Percentiles rank a stretch among this genome's conserved stretches.
Evolutionary conservation across 1,140 invertebrate genomes (phyloP).

Genomic region (Heliconius hermathena): DNA sequence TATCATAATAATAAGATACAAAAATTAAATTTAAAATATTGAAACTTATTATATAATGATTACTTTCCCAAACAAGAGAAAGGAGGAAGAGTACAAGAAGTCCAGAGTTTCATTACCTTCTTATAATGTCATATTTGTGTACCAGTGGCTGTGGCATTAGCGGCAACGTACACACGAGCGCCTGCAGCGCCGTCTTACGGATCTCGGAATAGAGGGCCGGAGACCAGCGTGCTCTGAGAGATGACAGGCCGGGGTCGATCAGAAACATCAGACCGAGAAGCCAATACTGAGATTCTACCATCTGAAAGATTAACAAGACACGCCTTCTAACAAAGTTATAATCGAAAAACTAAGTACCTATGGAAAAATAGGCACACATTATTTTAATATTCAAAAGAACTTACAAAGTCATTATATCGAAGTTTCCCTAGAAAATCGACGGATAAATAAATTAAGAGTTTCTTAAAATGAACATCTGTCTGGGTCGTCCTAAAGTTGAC

Average conservation of each 20-base stretch:
- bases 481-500: conserved; percentile 59
- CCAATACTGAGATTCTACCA: conserved; percentile 59
- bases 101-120: conserved; percentile 47
- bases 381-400: conserved; percentile 33
- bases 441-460: conserved; percentile 58
- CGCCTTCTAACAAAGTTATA: not conserved
- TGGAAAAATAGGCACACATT: not conserved
- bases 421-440: conserved; percentile 60
- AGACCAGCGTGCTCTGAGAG: conserved; percentile 56
- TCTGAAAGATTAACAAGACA: conserved; percentile 43
- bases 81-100: too few relatives aligned
- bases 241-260: conserved; percentile 56
- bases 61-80: too few relatives aligned
- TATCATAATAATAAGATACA: too few relatives aligned
- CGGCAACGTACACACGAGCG: conserved; percentile 54
- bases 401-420: conserved; percentile 58
- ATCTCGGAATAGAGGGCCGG: conserved; percentile 58
- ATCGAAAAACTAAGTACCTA: not conserved
- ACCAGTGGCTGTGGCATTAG: conserved; percentile 39
- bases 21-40: too few relatives aligned
- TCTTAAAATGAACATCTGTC: conserved; percentile 66
- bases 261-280: conserved; percentile 67
- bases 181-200: conserved; percentile 56
- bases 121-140: conserved; percentile 54
- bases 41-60: too few relatives aligned